Evolutionary conservation across 2,113 vertebrate species (phyloP), one percentile per base, ranked within the genome.

Genomic region (Bubo bubo): DNA sequence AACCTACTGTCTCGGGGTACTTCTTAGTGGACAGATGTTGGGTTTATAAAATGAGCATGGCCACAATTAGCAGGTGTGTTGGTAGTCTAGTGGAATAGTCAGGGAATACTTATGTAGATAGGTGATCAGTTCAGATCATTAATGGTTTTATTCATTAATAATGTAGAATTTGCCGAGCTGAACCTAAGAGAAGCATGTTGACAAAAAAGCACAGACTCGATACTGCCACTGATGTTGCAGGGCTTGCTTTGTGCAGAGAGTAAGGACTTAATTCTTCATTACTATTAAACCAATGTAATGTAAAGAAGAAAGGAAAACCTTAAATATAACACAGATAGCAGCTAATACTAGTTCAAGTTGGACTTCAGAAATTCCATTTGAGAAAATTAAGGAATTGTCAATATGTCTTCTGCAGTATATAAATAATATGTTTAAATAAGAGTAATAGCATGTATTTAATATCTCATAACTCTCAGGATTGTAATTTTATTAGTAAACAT

Each of bases 1-100:
- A 79, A 6, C 3, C 9, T 26, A 23, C 0, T 0, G 14, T 52
- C 35, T 89, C 17, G 6, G n/a, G n/a, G 8, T 60, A 37, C 34
- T 60, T 91, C 23, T 14, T 30, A 27, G 10, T 12, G 34, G 35
- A 75, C 16, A 68, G 50, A 63, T n/a, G 8, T 34, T 58, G 11
- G 56, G 47, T 81, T 83, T 67, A 37, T 32, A 73, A 68, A 72
- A 72, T 45, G 19, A 70, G 2, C 10, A 4, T 1, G 5, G 21
- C 27, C 39, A 52, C 7, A 50, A 4, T 17, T 17, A 12, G 10
- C 37, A 60, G 27, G 12, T 4, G 1, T 59, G 12, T 50, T 70
- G 21, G 8, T 49, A 80, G 32, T 64, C 49, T 37, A 20, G n/a
- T 43, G n/a, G 35, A 75, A 55, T 27, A 53, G n/a, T 67, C 26